Percentiles rank a stretch among this genome's conserved stretches.
Conservation (phyloP, 2,888 invertebrate genomes). For the Amphiduros pacificus region DNA sequence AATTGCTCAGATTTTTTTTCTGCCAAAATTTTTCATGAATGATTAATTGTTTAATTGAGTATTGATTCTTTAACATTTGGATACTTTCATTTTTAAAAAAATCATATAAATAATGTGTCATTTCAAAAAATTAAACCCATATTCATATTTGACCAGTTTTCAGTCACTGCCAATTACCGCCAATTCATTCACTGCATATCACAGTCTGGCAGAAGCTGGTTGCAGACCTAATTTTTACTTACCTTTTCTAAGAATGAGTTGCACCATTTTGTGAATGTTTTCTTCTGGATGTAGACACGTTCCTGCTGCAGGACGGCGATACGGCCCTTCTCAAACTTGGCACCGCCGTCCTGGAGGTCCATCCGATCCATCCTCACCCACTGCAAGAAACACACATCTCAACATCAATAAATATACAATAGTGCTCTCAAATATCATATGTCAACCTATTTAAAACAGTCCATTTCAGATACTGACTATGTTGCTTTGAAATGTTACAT, state of each 20-base stretch:
- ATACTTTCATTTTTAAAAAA: not conserved
- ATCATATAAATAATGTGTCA: not conserved
- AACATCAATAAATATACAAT: too few relatives aligned
- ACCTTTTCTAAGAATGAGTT: conserved; percentile 60
- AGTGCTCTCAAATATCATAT: too few relatives aligned
- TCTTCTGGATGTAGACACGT: conserved; percentile 97
- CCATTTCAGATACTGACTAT: too few relatives aligned
- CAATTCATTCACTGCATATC: too few relatives aligned
- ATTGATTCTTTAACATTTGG: too few relatives aligned
- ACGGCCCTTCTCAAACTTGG: conserved; percentile 87
- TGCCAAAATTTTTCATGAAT: too few relatives aligned
- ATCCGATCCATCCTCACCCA: not conserved
- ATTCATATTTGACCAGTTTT: not conserved
- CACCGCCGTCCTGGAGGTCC: conserved; percentile 20
- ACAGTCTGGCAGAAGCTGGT: not conserved
- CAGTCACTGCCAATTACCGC: not conserved
- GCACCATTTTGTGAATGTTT: conserved; percentile 92
- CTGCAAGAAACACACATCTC: not conserved
- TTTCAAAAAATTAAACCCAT: not conserved
- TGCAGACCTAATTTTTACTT: conserved; percentile 8
- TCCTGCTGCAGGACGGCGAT: conserved; percentile 97
- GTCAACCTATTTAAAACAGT: too few relatives aligned
- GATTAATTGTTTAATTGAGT: too few relatives aligned
- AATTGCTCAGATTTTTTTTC: too few relatives aligned
- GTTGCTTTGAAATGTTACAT: too few relatives aligned